phyloP scores from a whole-genome alignment of 2,797 vertebrate species.

The Sarcophilus harrisii region DNA sequence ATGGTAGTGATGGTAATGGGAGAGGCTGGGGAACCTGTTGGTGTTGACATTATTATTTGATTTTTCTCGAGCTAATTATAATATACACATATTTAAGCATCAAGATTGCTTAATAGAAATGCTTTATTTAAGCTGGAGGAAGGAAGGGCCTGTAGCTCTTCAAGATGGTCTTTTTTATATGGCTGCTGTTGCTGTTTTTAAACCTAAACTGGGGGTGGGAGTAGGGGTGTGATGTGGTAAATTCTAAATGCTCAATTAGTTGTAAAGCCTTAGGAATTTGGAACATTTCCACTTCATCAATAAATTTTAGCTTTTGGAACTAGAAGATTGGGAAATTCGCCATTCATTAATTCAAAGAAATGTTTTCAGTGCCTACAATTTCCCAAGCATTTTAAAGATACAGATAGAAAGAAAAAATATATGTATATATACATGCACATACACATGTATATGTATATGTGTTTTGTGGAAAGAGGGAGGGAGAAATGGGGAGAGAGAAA shows the following conservation, averaged over 20 bases:
- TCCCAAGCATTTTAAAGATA: background rate
- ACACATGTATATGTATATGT: too few species aligned
- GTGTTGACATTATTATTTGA: constrained; percentile 29
- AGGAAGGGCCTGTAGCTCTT: constrained; percentile 5
- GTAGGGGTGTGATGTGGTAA: background rate
- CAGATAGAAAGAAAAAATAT: background rate
- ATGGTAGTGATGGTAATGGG: background rate
- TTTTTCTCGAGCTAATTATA: constrained; percentile 48
- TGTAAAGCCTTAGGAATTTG: constrained; percentile 11
- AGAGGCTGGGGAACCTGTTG: background rate
- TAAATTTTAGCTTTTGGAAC: constrained; percentile 11
- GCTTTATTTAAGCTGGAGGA: background rate
- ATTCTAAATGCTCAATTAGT: constrained; percentile 9
- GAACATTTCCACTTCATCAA: constrained; percentile 5
- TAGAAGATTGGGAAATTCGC: background rate
- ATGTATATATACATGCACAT: background rate
- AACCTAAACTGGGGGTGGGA: background rate
- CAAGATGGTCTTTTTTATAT: background rate
- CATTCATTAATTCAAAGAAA: background rate
- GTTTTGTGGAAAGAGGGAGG: background rate
- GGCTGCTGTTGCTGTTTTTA: background rate
- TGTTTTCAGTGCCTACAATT: background rate
- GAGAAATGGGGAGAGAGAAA: rapidly evolving
- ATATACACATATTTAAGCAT: background rate
- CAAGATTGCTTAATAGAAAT: background rate